A percentile compares a stretch with the other conserved stretches of the same genome.
Conservation (phyloP, 2,113 vertebrate species). For the Indicator indicator region DNA sequence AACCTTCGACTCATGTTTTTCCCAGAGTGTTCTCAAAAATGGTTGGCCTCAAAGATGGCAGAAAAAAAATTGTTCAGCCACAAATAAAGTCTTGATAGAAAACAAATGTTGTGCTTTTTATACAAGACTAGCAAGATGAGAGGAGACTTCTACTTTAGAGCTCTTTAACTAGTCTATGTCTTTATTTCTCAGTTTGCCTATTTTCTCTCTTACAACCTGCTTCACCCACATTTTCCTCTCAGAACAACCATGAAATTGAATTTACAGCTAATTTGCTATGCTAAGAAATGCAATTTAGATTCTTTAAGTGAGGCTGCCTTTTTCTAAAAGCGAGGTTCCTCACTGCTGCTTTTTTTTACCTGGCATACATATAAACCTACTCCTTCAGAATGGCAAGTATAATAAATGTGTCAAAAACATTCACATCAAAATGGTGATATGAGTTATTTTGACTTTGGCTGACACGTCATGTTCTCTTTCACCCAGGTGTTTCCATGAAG, state of each 20-base stretch:
- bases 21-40: background rate
- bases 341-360: background rate
- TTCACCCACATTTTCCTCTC: conserved; percentile 37
- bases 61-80: background rate
- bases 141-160: conserved; percentile 1
- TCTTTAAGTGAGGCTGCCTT: background rate
- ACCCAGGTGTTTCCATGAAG: conserved; percentile 31
- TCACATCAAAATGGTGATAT: background rate
- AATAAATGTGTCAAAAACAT: conserved; percentile 20
- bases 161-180: background rate
- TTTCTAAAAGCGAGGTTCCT: conserved; percentile 7
- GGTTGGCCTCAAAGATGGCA: background rate
- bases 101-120: background rate
- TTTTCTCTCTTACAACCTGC: conserved; percentile 29
- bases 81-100: background rate
- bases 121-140: background rate
- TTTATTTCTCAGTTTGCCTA: conserved; percentile 37
- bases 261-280: conserved; percentile 42
- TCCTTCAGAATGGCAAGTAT: background rate
- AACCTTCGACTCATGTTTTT: background rate
- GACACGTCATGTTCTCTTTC: conserved; percentile 10
- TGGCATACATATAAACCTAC: background rate
- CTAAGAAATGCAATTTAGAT: conserved; percentile 9
- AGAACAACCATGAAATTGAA: conserved; percentile 44
- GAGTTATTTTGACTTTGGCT: conserved; percentile 30